Base-by-base conservation (phyloP, 2,797 vertebrate species). In the Mus spretus region DNA sequence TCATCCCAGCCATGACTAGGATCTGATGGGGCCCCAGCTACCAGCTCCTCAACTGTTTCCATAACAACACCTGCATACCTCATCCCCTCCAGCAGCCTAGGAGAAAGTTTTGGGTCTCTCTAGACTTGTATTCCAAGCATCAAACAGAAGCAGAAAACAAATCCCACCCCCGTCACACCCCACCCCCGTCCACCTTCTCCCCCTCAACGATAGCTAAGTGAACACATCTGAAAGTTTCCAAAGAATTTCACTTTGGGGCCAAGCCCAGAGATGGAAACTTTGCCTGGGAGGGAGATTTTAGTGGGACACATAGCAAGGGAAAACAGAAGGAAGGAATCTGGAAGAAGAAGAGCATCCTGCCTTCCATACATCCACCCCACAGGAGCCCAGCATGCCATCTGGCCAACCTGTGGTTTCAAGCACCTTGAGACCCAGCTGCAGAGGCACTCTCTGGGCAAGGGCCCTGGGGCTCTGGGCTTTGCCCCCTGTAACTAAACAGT, bases 241-340 rank as follows among this genome's bases (percentile, higher is more conserved):
- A 96, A 98, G 96, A 97, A 96, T 97, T 93, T 93, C 77, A 82
- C 83, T 96, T 85, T 57, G 83, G 89, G 93, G 92, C 97, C 96
- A 97, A 97, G 91, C 77, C 92, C 90, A 94, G 95, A 82, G 94
- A 97, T 95, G 97, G 97, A 97, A 98, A 98, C 94, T 97, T 96
- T 96, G 96, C 95, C 96, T 96, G 95, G 95, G 89, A 96, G 96
- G 97, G 78, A 82, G 97, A 97, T 61, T 82, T 90, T 44, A 96
- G 80, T 86, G 97, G 95, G 93, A 97, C 50, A 17, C 57, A 87
- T 34, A 91, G 31, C 93, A 80, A 97, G 92, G 84, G 80, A 93
- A 97, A 97, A 96, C 98, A 97, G 93, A 97, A 97, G 97, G 84
- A 55, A 7, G 0, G 61, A 80, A 94, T 84, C 57, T 91, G 91